phyloP scores from a whole-genome alignment of 1,140 invertebrate species.

The Andrena cerasifolii region DNA sequence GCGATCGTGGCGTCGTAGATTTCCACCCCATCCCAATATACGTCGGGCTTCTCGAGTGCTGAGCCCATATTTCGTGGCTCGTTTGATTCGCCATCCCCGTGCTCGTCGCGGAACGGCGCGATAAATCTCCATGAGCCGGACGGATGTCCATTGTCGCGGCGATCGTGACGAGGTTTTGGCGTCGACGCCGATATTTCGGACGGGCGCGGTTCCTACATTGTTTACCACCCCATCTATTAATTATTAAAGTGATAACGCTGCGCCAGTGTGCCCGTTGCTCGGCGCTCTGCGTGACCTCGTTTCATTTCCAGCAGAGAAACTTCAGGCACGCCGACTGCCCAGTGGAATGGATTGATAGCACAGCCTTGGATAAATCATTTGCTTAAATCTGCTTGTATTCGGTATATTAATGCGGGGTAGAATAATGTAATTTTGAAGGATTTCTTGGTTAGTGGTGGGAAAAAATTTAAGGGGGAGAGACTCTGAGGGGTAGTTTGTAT shows the following conservation, averaged over 20 bases:
- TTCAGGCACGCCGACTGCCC: neutral
- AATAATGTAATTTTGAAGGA: neutral
- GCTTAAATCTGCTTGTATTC: neutral
- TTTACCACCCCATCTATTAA: constrained; percentile 33
- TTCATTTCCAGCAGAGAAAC: neutral
- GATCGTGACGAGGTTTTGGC: constrained; percentile 49
- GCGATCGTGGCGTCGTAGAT: neutral
- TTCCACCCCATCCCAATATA: neutral
- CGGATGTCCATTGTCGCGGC: constrained; percentile 40
- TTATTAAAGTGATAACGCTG: constrained; percentile 33
- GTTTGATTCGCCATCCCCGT: constrained; percentile 18
- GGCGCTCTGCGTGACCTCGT: no score
- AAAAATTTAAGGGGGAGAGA: no score
- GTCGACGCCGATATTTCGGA: constrained; percentile 39
- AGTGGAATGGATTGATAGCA: neutral
- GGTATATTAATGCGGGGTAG: neutral
- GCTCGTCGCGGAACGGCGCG: constrained; percentile 31
- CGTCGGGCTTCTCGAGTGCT: neutral
- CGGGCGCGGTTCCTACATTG: constrained; percentile 20
- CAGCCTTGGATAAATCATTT: neutral
- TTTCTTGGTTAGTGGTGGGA: neutral
- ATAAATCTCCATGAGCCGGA: constrained; percentile 45
- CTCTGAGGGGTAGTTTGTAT: no score
- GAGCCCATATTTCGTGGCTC: constrained; percentile 37
- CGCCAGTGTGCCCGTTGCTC: neutral